Base-by-base conservation (phyloP, 2,113 vertebrate species). In the Psilopsiagon aymara region DNA sequence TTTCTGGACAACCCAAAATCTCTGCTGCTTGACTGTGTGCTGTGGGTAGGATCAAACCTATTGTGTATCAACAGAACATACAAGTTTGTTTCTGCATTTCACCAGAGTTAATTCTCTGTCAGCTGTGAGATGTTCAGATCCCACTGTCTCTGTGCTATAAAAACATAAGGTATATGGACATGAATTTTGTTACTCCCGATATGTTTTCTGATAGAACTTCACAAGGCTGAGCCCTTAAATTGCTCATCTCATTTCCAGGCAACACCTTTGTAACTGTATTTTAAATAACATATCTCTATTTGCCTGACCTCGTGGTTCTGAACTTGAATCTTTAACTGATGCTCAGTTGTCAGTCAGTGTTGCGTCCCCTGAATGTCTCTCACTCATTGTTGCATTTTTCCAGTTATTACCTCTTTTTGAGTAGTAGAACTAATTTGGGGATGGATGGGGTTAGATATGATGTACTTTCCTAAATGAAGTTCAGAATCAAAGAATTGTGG, bases 51-150 rank as follows among this genome's bases (percentile, higher is more conserved):
- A 9, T 66, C 7, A 19, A 31, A 31, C n/a, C 23, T 41, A 1
- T 21, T 1, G 0, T 5, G 41, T 7, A 3, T 13, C 33, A 12
- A 1, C 33, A 1, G 2, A 31, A 8, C 4, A 1, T 7, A 7
- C 28, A 44, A 46, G 21, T 78, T 43, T 23, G 7, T 51, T 44
- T 63, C 29, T 47, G 0, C 47, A 15, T 74, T 53, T 64, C 77
- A 10, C 81, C 84, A 23, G 17, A 64, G 27, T 51, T 37, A 33
- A 19, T 86, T 77, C 44, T 28, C 10, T 28, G 35, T 28, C 49
- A 31, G 0, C 37, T 59, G 15, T 2, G 92, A 55, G 60, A 7
- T 44, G 66, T 44, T 82, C 44, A 49, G 20, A 29, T 52, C 29
- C 53, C 10, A 5, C 37, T 78, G 25, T 13, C 86, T 29, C 47